Evolutionary conservation across 2,888 invertebrate species (phyloP).

Genomic region (Dyspetes luteomarginatus): DNA sequence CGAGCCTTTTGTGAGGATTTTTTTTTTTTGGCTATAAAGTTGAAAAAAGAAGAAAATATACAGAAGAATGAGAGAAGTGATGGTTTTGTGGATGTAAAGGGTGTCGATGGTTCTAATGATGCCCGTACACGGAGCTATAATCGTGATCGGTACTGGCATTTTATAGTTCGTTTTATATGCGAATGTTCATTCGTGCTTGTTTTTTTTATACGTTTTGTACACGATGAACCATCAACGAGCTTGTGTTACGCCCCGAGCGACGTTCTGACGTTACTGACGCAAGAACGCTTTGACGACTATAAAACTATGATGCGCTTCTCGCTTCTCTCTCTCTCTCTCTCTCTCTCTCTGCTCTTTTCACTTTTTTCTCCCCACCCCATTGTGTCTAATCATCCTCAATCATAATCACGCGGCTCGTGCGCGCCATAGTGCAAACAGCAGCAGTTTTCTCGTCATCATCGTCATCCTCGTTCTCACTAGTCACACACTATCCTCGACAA

Average conservation of each 20-base stretch:
- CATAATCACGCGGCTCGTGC: conserved; percentile 70
- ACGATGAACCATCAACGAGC: conserved; percentile 1
- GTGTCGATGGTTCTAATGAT: conserved; percentile 69
- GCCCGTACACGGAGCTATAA: conserved; percentile 68
- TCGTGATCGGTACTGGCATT: conserved; percentile 52
- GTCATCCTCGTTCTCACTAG: conserved; percentile 41
- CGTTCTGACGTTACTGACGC: conserved; percentile 64
- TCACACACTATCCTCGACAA: conserved; percentile 57
- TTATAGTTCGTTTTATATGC: conserved; percentile 41
- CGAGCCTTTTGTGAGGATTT: conserved; percentile 60
- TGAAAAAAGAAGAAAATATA: conserved; percentile 29
- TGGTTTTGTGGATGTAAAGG: conserved; percentile 45
- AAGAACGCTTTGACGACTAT: conserved; percentile 59
- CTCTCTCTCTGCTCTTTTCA: conserved; percentile 40
- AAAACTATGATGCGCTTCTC: conserved; percentile 50
- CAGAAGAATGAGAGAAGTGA: conserved; percentile 46
- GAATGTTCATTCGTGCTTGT: conserved; percentile 38
- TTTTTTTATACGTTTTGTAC: conserved; percentile 28
- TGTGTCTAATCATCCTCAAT: conserved; percentile 72
- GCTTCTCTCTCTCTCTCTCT: conserved; percentile 52
- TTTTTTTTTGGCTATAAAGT: conserved; percentile 55
- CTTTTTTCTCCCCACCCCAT: conserved; percentile 43
- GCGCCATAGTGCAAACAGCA: conserved; percentile 38
- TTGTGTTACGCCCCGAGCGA: conserved; percentile 57
- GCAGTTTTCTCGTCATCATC: conserved; percentile 50